Evolutionary conservation across 2,113 vertebrate genomes (phyloP).

Genomic region (Microtus oregoni): DNA sequence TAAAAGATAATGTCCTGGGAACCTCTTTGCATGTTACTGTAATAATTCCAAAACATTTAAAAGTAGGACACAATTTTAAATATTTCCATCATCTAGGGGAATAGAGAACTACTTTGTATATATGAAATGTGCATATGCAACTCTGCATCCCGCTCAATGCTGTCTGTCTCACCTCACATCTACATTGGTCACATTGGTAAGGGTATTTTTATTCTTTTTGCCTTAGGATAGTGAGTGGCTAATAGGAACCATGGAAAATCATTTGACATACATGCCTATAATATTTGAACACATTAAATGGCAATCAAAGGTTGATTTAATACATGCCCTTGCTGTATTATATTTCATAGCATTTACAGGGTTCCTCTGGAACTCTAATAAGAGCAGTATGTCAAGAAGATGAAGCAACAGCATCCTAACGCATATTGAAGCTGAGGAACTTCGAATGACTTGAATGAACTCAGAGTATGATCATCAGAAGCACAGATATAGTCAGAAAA

Average conservation of each 20-base stretch:
- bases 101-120: not conserved
- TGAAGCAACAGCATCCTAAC: not conserved
- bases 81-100: not conserved
- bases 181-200: not conserved
- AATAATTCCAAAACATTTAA: not conserved
- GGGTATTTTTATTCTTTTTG: not conserved
- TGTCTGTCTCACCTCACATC: not conserved
- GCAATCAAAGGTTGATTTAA: not conserved
- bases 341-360: not conserved
- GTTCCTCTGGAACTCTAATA: not conserved
- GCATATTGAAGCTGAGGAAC: not conserved
- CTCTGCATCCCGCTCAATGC: not conserved
- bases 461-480: not conserved
- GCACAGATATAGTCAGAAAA: not conserved
- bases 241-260: not conserved
- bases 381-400: not conserved
- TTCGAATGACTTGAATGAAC: not conserved
- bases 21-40: not conserved
- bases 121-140: not conserved
- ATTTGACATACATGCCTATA: not conserved
- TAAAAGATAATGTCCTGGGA: not conserved
- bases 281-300: not conserved
- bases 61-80: not conserved
- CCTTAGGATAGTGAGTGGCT: not conserved
- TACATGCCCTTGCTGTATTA: not conserved